phyloP scores from a whole-genome alignment of 2,888 invertebrate species.

The Cryptocheilus praepositus region DNA sequence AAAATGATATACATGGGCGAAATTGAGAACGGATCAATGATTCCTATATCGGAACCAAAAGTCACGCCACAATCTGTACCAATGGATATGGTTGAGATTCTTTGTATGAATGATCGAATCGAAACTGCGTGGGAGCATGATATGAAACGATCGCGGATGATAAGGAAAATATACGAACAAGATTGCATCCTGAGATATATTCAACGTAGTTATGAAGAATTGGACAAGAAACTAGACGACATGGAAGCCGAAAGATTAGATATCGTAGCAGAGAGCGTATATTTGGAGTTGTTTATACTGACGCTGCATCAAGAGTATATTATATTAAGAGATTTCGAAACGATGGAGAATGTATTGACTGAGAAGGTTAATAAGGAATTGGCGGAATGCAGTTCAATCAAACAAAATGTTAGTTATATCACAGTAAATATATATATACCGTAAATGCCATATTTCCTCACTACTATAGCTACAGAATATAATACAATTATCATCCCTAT shows the following conservation, averaged over 20 bases:
- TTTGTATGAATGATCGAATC: constrained; percentile 69
- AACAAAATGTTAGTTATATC: constrained; percentile 45
- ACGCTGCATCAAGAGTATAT: constrained; percentile 85
- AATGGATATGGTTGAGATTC: constrained; percentile 35
- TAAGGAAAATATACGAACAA: constrained; percentile 81
- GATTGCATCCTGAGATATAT: constrained; percentile 80
- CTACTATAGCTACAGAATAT: too few relatives aligned
- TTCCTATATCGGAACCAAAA: constrained; percentile 37
- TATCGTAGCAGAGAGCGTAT: constrained; percentile 78
- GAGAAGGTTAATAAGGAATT: constrained; percentile 78
- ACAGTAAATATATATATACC: not conserved
- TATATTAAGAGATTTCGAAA: constrained; percentile 84
- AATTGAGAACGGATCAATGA: constrained; percentile 28
- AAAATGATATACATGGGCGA: constrained; percentile 36
- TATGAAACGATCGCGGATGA: constrained; percentile 76
- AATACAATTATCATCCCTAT: too few relatives aligned
- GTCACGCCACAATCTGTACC: constrained; percentile 44
- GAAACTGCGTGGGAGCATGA: constrained; percentile 78
- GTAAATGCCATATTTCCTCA: not conserved
- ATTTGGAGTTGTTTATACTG: constrained; percentile 81
- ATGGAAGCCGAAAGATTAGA: constrained; percentile 78
- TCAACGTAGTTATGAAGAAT: constrained; percentile 78
- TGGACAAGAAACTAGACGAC: constrained; percentile 80
- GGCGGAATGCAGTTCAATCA: constrained; percentile 72
- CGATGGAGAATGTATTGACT: constrained; percentile 80